Evolutionary conservation across 2,113 vertebrate genomes (phyloP).

Genomic region (Neodontobutis hainanensis): DNA sequence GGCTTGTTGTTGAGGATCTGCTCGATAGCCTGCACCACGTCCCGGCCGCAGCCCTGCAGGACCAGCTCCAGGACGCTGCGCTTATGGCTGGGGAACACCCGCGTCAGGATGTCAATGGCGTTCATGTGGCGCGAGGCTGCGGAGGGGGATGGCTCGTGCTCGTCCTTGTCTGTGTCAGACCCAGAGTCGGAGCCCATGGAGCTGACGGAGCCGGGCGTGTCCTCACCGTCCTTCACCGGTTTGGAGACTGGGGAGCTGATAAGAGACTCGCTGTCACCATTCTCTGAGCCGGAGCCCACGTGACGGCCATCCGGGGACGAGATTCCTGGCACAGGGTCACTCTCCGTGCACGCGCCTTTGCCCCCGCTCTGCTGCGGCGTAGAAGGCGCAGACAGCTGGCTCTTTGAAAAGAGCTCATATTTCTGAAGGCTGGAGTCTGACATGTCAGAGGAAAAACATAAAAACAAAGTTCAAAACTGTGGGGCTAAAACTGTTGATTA

Average conservation of each 20-base stretch:
- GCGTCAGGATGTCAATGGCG: constrained; percentile 95
- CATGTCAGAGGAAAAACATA: constrained; percentile 20
- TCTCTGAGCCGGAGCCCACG: constrained; percentile 90
- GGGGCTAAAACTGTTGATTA: too few relatives aligned
- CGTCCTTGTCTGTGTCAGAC: constrained; percentile 94
- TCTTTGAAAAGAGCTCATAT: constrained; percentile 93
- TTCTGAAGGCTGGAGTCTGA: constrained; percentile 93
- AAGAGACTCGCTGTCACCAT: constrained; percentile 91
- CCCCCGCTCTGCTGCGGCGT: constrained; percentile 82
- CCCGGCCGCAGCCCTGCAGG: constrained; percentile 95
- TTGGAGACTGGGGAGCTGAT: constrained; percentile 89
- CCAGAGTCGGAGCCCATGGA: constrained; percentile 95
- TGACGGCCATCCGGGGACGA: constrained; percentile 92
- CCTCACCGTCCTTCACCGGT: constrained; percentile 84
- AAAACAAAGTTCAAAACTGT: not conserved
- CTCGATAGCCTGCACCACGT: constrained; percentile 99
- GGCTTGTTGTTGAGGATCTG: constrained; percentile 91
- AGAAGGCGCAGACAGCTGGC: constrained; percentile 82
- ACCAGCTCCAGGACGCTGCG: constrained; percentile 96
- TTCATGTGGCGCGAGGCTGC: constrained; percentile 89
- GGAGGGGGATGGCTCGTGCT: constrained; percentile 85
- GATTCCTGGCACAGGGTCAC: constrained; percentile 88
- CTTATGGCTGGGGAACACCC: constrained; percentile 96
- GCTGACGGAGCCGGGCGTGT: constrained; percentile 89
- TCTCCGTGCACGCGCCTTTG: constrained; percentile 87